Base-by-base conservation (phyloP, 2,797 vertebrate species). In the Adrianichthys oophorus region DNA sequence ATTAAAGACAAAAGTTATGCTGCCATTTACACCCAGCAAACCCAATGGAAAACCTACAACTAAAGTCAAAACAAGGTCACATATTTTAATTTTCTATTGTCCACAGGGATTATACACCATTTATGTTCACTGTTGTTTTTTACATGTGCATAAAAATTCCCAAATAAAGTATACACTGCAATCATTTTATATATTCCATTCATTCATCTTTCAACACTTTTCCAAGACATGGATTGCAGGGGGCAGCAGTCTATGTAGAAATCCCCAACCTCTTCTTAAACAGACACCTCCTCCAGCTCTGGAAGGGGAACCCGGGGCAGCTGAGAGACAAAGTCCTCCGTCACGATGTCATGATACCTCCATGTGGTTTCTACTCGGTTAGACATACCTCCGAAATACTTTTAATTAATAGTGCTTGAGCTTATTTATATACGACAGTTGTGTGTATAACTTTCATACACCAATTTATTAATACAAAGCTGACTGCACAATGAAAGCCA, bases 51-150 rank as follows among this genome's bases (percentile, higher is more conserved):
- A 54, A 3, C n/a, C 19, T 29, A 2, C 2, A 24, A 45, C 59
- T 54, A 41, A 24, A 47, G 48, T 67, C 37, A 69, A 62, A 60
- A 55, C 49, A 62, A 59, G n/a, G 12, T 44, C 43, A 41, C 26
- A 42, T 58, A 58, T 62, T 62, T 59, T 48, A 58, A 21, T 21
- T 21, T 21, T 21, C 19, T 2, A 21, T 17, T 41, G 21, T 13
- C n/a, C 18, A 21, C 14, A 48, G 57, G 57, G 47, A n/a, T 50
- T 53, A 52, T 21, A 48, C 4, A 59, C 62, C 15, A 65, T 42
- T 24, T 44, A 10, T 48, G 2, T 46, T 46, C 50, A 52, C 6
- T 37, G 40, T 52, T 76, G 21, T 37, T 48, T n/a, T 41, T 50
- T 37, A 12, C 26, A 29, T 29, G 26, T 70, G 23, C 41, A 53